Percentiles rank a stretch among this genome's conserved stretches.
These are phyloP conservation scores for Lepetodrilus schrolli DNA, from an alignment of 2,888 invertebrate genomes.

Conservation along the genomic window DNA sequence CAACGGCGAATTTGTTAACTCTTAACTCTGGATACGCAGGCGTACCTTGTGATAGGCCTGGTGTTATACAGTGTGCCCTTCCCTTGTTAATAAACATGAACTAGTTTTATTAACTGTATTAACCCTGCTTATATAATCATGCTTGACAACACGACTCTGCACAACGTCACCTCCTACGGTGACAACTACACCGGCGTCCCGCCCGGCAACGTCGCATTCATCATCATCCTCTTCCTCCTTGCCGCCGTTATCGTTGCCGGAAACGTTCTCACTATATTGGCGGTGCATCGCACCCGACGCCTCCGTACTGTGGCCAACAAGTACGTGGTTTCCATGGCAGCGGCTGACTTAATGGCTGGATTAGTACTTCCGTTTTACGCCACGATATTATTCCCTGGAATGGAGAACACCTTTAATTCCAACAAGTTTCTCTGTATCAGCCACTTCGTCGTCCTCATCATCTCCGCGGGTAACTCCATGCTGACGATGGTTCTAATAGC, in stretches of 20 bases:
- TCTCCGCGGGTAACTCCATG: not conserved
- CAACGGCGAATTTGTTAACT: no score
- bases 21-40: no score
- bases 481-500: slow-evolving; percentile 16
- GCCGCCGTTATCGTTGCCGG: slow-evolving; percentile 7
- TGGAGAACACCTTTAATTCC: not conserved
- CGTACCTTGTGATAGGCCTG: no score
- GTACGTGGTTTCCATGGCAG: slow-evolving; percentile 26
- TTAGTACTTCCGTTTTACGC: slow-evolving; percentile 18
- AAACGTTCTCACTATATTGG: slow-evolving; percentile 26
- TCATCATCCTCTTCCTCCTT: not conserved
- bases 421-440: slow-evolving; percentile 23
- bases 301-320: slow-evolving; percentile 27
- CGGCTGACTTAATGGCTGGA: slow-evolving; percentile 26
- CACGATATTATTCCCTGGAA: not conserved
- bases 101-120: no score
- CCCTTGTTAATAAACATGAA: no score
- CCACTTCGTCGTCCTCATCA: not conserved
- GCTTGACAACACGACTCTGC: no score
- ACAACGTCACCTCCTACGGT: no score
- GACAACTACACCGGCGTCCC: no score
- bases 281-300: not conserved
- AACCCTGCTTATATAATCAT: no score
- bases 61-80: no score
- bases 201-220: not conserved